Base-by-base conservation (phyloP, 2,888 invertebrate species). In the Acanthosepion lycidas region DNA sequence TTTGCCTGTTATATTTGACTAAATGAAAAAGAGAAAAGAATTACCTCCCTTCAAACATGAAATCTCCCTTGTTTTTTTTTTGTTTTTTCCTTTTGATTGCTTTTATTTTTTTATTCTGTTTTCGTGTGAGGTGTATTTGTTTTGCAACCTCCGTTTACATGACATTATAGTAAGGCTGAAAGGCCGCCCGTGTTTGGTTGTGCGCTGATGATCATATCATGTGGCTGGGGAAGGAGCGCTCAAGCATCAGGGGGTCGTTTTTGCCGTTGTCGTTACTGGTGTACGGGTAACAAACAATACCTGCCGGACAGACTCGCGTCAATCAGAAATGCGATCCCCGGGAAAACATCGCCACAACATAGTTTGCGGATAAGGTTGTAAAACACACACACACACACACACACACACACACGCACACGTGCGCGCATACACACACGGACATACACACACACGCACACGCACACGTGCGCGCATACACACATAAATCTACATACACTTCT, bases 371-470 rank as follows among this genome's bases (percentile, higher is more conserved):
- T 78, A 6, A 78, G n/a, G 5, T 4, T 78, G 9, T n/a, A 78
- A 12, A 8, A 6, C 78, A 9, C n/a, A 9, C n/a, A n/a, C 15
- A 3, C 18, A 9, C 15, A 2, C 15, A 6, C 64, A 2, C n/a
- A 2, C 9, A 5, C 12, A 4, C 78, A 4, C 8, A 4, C 0
- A 0, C 15, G 0, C 28, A 28, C n/a, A 6, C 64, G 0, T 6
- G 0, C 9, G 0, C 12, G 4, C 78, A 6, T 1, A 6, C 1
- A 2, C n/a, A 6, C n/a, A 6, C n/a, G 1, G 1, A n/a, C 15
- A n/a, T 9, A 78, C n/a, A 78, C 9, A n/a, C 8, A 78, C n/a
- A 0, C 12, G 28, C n/a, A 0, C 9, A n/a, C 15, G n/a, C n/a
- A 59, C 23, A 26, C 23, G 5, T 20, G 2, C 6, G 0, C 23